Evolutionary conservation across 1,140 invertebrate species (phyloP), one percentile per base, ranked within the genome.

Genomic region (Dermatophagoides farinae): DNA sequence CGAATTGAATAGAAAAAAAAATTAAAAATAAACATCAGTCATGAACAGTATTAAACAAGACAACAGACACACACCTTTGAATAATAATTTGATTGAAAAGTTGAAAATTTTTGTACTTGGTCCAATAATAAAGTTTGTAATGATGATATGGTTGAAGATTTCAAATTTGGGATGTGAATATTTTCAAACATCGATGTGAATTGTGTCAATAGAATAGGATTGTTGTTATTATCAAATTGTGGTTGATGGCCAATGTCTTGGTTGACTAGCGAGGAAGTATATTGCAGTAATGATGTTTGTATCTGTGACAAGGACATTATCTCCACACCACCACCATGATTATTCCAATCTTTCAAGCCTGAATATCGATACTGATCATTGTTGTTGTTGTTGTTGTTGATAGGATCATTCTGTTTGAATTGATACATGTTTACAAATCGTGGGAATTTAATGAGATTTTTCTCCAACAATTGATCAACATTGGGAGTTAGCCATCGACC

Each of bases 401-500:
- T 81, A 0, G 88, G 88, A 71, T 93, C 87, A 67, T 93, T 93
- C 67, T 88, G 87, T 62, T 83, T 79, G 75, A 89, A 92, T 61
- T 88, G 76, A 67, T 93, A 92, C 58, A 88, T 85, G 68, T 90
- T 91, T 22, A 93, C 83, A 67, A 89, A 85, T 0, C 83, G 86
- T 1, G 88, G 87, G n/a, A n/a, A n/a, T 16, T 82, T 79, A 10
- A 80, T 85, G 52, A 91, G 74, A 60, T 80, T 75, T 14, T 25
- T 40, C 25, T 83, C 83, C 0, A 86, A 83, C 62, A 91, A 76
- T 62, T 83, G 79, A 66, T 88, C 83, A 84, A 89, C 95, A 37
- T 84, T 81, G 0, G 91, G 90, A 0, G 86, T 88, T 78, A 93
- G 85, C 87, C 89, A 96, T 67, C 92, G 87, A 4, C 88, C 90